Percentiles rank a stretch among this genome's conserved stretches.
Evolutionary conservation across 2,113 vertebrate species (phyloP).

Genomic region (western clawed frog (Xenopus tropicalis)): DNA sequence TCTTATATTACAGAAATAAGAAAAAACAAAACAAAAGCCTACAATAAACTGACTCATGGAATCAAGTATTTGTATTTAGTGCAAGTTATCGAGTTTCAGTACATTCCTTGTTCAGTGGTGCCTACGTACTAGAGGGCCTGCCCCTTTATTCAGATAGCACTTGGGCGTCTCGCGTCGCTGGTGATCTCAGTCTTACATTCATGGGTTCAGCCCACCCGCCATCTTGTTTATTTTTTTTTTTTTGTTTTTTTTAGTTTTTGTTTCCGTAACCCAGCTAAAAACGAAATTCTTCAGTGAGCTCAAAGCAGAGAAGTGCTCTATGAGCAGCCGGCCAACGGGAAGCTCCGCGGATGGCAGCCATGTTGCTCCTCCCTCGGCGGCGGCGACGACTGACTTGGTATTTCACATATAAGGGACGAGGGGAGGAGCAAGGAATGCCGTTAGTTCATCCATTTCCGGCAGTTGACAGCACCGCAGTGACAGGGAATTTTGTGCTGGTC

Average conservation of each 20-base stretch:
- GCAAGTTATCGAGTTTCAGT: constrained; percentile 90
- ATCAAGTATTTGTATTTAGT: constrained; percentile 98
- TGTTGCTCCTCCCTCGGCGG: not conserved
- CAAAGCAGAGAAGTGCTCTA: constrained; percentile 61
- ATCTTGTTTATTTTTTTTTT: constrained; percentile 70
- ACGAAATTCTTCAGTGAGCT: constrained; percentile 62
- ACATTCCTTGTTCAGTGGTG: constrained; percentile 99
- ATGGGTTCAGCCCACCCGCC: constrained; percentile 63
- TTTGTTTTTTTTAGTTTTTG: too few relatives aligned
- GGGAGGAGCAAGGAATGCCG: constrained; percentile 69
- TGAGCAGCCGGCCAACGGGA: constrained; percentile 36
- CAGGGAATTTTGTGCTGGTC: constrained; percentile 99
- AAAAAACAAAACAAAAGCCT: constrained; percentile 74
- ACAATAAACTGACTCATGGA: constrained; percentile 99
- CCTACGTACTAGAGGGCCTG: constrained; percentile 96
- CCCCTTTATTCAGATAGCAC: constrained; percentile 88
- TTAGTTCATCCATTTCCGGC: constrained; percentile 99
- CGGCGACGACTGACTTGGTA: constrained; percentile 20
- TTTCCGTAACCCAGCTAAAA: constrained; percentile 51
- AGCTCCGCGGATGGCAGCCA: not conserved
- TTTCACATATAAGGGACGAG: constrained; percentile 63
- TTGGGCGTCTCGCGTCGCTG: constrained; percentile 90
- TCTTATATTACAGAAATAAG: constrained; percentile 98
- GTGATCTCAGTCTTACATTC: constrained; percentile 91
- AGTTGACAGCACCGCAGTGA: constrained; percentile 97